Base-by-base conservation (phyloP, 2,113 vertebrate species). In the Nesospiza acunhae region DNA sequence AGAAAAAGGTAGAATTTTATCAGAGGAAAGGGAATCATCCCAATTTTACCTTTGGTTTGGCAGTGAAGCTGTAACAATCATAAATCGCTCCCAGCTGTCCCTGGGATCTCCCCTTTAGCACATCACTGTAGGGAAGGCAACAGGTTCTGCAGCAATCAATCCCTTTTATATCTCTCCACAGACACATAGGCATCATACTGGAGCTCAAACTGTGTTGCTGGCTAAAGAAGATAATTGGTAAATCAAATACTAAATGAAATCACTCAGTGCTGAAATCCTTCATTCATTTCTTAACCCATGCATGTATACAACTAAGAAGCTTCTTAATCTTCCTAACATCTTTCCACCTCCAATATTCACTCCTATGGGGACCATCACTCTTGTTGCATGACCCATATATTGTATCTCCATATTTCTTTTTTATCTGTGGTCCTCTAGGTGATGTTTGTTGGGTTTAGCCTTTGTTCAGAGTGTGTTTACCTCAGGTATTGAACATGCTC, bases 121-220 rank as follows among this genome's bases (percentile, higher is more conserved):
- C 50, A 76, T 79, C 62, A 87, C 67, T 89, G 67, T 62, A 63
- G 89, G 77, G 77, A 95, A 95, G 91, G 74, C 84, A 94, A 91
- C 78, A 94, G 92, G 89, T 95, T 94, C 84, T 85, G 62, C 37
- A 73, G 84, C 89, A 89, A 89, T 97, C 94, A 94, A 73, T 96
- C 46, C 62, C 53, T 85, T 96, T 95, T 96, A 95, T 89, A 31
- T 68, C 53, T 80, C 87, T 96, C 78, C 47, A 62, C 50, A 94
- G 93, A 96, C 66, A 83, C 31, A 72, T n/a, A 91, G 70, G 15
- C 58, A 83, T 89, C 70, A 73, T 74, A 35, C 19, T 62, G 55
- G 44, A 95, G 55, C 63, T 94, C 78, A 53, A 50, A 90, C 70
- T 55, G 55, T 73, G 50, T 83, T 91, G 22, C 66, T 94, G 75